Percentiles rank a stretch among this genome's conserved stretches.
Evolutionary conservation across 2,888 invertebrate species (phyloP).

Genomic region (Archaeoteleia sp.): DNA sequence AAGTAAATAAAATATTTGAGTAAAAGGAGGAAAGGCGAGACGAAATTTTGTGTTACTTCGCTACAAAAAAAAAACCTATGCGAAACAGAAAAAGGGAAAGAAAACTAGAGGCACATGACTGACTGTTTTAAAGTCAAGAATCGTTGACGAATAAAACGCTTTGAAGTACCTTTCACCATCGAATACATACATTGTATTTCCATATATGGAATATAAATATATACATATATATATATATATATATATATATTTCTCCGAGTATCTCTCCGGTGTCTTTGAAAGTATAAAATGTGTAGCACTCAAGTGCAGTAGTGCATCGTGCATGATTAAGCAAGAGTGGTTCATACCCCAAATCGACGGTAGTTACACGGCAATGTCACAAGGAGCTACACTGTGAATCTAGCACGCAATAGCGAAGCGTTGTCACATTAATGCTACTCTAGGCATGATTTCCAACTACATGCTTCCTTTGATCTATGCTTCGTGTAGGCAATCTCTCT

Average conservation of each 20-base stretch:
- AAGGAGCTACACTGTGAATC: constrained; percentile 27
- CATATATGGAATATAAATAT: constrained; percentile 21
- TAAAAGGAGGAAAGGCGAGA: constrained; percentile 7
- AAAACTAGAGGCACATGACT: not conserved
- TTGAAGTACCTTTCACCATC: constrained; percentile 16
- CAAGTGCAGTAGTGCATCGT: constrained; percentile 17
- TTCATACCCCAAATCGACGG: constrained; percentile 31
- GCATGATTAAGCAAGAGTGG: constrained; percentile 39
- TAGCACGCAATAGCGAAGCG: constrained; percentile 33
- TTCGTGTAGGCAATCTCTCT: constrained; percentile 24
- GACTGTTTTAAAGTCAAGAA: constrained; percentile 25
- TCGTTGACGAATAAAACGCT: constrained; percentile 32
- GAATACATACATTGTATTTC: constrained; percentile 12
- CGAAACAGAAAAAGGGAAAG: constrained; percentile 6
- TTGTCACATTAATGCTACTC: constrained; percentile 44
- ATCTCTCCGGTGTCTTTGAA: constrained; percentile 30
- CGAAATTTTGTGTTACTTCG: constrained; percentile 10
- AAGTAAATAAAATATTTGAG: constrained; percentile 16
- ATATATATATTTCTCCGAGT: constrained; percentile 11
- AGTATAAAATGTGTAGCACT: constrained; percentile 26
- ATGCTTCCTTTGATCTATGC: constrained; percentile 42
- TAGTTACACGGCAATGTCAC: constrained; percentile 18
- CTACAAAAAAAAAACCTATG: not conserved
- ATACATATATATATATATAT: constrained; percentile 7
- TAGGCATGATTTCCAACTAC: constrained; percentile 33